phyloP scores from a whole-genome alignment of 2,888 invertebrate species.

The Pammene aurita region DNA sequence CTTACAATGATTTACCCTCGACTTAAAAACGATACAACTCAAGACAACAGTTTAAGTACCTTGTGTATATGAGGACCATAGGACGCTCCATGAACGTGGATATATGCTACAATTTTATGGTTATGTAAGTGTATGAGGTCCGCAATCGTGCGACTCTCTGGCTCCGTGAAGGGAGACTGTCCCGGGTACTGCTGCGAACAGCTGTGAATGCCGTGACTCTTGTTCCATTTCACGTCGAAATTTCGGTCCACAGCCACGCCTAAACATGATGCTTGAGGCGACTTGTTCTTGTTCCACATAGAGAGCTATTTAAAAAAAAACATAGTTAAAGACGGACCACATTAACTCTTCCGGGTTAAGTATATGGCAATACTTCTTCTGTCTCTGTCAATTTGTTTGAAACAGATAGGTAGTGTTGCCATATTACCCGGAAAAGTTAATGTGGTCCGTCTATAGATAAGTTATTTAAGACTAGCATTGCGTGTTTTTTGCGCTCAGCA shows the following conservation, averaged over 20 bases:
- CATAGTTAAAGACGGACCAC: no score
- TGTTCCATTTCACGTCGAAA: slow-evolving; percentile 70
- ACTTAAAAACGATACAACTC: no score
- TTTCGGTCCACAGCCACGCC: slow-evolving; percentile 72
- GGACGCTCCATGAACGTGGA: slow-evolving; percentile 66
- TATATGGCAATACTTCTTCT: no score
- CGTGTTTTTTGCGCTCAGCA: no score
- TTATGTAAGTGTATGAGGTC: slow-evolving; percentile 64
- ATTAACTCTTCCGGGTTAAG: no score
- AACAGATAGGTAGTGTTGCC: no score
- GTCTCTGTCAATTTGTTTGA: no score
- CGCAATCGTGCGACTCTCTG: slow-evolving; percentile 63
- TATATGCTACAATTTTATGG: slow-evolving; percentile 68
- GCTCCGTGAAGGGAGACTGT: slow-evolving; percentile 63
- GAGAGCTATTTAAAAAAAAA: background rate
- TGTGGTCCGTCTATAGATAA: no score
- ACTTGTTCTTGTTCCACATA: slow-evolving; percentile 59
- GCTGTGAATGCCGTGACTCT: slow-evolving; percentile 49
- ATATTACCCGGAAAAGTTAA: no score
- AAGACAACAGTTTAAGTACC: slow-evolving; percentile 46
- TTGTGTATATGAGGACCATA: slow-evolving; percentile 51
- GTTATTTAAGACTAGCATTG: no score
- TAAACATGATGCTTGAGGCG: slow-evolving; percentile 63
- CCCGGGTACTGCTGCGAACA: slow-evolving; percentile 70
- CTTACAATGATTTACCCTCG: no score